A percentile compares a stretch with the other conserved stretches of the same genome.
Evolutionary conservation across 2,113 vertebrate species (phyloP).

Genomic region (Pluvianellus socialis): DNA sequence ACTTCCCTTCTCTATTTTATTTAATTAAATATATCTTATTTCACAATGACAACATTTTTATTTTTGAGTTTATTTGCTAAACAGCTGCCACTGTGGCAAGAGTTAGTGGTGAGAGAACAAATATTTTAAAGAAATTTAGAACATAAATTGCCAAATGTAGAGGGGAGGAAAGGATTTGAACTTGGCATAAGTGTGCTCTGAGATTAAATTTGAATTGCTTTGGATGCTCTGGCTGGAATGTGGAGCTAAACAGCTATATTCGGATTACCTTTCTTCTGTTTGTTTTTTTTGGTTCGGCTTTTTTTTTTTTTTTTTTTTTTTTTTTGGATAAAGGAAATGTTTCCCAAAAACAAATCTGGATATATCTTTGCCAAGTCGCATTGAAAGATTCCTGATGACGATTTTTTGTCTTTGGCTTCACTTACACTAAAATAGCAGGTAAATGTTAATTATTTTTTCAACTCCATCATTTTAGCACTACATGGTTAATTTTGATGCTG

Average conservation of each 20-base stretch:
- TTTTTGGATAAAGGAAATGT: not conserved
- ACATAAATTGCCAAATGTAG: constrained; percentile 52
- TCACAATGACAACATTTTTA: constrained; percentile 78
- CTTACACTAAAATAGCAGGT: constrained; percentile 3
- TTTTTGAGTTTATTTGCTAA: constrained; percentile 77
- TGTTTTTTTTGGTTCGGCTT: not conserved
- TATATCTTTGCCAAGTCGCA: not conserved
- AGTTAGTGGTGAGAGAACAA: constrained; percentile 54
- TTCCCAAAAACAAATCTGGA: not conserved
- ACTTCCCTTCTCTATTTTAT: constrained; percentile 76
- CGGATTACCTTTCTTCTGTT: not conserved
- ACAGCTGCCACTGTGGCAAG: constrained; percentile 71
- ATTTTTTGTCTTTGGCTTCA: not conserved
- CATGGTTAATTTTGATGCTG: not conserved
- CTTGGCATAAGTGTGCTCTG: constrained; percentile 19
- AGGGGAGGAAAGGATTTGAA: constrained; percentile 47
- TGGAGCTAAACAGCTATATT: constrained; percentile 11
- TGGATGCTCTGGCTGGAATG: not conserved
- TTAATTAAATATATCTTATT: constrained; percentile 86
- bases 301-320: not conserved
- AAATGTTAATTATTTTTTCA: constrained; percentile 4
- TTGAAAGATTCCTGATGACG: not conserved
- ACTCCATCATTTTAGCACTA: constrained; percentile 19
- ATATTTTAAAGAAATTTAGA: constrained; percentile 71
- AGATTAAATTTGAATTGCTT: constrained; percentile 59